Conservation (phyloP, 2,888 invertebrate species). For the Abscondita cerata region DNA sequence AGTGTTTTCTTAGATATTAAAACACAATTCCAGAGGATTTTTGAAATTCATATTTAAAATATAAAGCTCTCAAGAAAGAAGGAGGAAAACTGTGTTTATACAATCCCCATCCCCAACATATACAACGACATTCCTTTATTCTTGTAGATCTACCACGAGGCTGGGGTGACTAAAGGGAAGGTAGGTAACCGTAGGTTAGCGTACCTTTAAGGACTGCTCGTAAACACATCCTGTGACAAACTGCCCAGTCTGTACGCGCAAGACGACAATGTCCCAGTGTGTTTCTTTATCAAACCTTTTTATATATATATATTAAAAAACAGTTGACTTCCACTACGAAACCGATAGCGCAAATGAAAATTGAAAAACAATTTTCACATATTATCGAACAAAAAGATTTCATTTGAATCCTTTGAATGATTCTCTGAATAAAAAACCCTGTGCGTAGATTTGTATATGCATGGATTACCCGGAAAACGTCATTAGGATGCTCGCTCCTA, state of each 20-base stretch:
- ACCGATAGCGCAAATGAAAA: slow-evolving; percentile 4
- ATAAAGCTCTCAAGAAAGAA: slow-evolving; percentile 32
- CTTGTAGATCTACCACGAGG: slow-evolving; percentile 31
- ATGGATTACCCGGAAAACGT: slow-evolving; percentile 57
- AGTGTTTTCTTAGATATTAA: too few relatives aligned
- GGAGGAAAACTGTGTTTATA: slow-evolving; percentile 31
- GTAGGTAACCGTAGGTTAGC: slow-evolving; percentile 59
- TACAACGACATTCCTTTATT: slow-evolving; percentile 33
- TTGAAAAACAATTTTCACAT: slow-evolving; percentile 16
- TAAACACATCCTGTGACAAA: slow-evolving; percentile 59
- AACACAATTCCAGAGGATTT: too few relatives aligned
- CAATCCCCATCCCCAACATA: slow-evolving; percentile 25
- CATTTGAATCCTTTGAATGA: slow-evolving; percentile 35
- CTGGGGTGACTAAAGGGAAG: slow-evolving; percentile 57
- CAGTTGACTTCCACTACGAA: too few relatives aligned
- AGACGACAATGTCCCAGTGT: slow-evolving; percentile 32
- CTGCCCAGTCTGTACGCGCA: slow-evolving; percentile 42
- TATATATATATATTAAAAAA: slow-evolving; percentile 20
- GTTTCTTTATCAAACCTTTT: slow-evolving; percentile 18
- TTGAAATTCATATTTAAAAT: slow-evolving; percentile 7
- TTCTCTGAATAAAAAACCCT: slow-evolving; percentile 48
- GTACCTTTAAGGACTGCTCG: slow-evolving; percentile 59
- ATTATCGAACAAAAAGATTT: slow-evolving; percentile 31
- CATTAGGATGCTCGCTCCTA: slow-evolving; percentile 52
- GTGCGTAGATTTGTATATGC: slow-evolving; percentile 52